Conservation (phyloP, 1,140 invertebrate genomes). For the Steinernema khuongi region DNA sequence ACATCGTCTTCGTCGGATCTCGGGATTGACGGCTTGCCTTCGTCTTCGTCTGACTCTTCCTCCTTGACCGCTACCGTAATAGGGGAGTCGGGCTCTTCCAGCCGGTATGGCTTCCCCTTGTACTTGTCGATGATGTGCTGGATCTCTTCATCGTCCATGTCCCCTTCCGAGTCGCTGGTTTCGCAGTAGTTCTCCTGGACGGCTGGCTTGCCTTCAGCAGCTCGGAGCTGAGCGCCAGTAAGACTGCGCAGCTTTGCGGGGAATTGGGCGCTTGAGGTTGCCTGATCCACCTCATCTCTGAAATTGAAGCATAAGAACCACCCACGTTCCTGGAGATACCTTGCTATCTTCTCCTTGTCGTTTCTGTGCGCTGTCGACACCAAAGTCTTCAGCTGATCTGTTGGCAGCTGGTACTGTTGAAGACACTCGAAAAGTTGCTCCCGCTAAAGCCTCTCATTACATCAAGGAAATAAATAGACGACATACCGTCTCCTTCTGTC, state of each 20-base stretch:
- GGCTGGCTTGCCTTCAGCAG: neutral
- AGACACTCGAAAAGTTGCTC: conserved; percentile 34
- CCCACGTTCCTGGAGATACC: too few relatives aligned
- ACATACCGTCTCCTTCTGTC: conserved; percentile 5
- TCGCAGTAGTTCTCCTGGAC: conserved; percentile 31
- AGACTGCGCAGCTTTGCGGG: neutral
- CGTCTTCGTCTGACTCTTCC: conserved; percentile 20
- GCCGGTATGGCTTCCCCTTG: neutral
- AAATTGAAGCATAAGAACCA: conserved; percentile 3
- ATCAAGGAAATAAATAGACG: neutral
- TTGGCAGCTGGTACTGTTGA: conserved; percentile 31
- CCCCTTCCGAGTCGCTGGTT: conserved; percentile 17
- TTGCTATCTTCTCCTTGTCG: conserved; percentile 25
- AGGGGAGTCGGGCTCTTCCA: neutral
- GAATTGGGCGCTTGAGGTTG: neutral
- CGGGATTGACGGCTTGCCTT: neutral
- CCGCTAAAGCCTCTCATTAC: conserved; percentile 29
- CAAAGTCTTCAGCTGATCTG: conserved; percentile 22
- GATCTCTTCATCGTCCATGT: conserved; percentile 4
- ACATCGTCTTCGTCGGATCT: conserved; percentile 17
- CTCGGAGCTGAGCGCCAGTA: neutral
- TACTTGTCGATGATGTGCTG: conserved; percentile 1
- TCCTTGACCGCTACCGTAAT: conserved; percentile 2
- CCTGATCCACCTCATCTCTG: conserved; percentile 6
- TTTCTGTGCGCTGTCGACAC: conserved; percentile 28